Percentiles rank a stretch among this genome's conserved stretches.
Evolutionary conservation across 2,113 vertebrate species (phyloP).

Genomic region (Sclerurus mexicanus): DNA sequence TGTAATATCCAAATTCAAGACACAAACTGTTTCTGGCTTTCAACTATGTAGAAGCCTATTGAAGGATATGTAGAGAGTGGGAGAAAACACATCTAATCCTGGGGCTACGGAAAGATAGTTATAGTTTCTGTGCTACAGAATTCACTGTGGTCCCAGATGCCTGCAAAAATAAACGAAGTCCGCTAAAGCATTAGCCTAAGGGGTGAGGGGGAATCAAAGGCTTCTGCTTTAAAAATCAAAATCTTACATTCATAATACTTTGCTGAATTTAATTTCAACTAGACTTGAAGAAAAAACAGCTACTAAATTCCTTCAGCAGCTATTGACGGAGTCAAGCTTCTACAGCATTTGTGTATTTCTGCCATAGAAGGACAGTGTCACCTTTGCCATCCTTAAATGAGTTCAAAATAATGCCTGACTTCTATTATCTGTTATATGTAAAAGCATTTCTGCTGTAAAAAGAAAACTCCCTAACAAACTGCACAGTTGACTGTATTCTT

Average conservation of each 20-base stretch:
- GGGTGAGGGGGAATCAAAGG: background rate
- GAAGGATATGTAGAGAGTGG: background rate
- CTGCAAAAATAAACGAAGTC: constrained; percentile 7
- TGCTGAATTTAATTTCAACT: background rate
- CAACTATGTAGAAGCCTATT: background rate
- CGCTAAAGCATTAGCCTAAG: background rate
- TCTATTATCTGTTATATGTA: background rate
- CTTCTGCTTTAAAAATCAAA: constrained; percentile 12
- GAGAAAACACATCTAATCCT: constrained; percentile 23
- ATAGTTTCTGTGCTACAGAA: background rate
- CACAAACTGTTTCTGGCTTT: background rate
- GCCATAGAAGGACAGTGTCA: background rate
- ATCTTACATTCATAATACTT: constrained; percentile 1
- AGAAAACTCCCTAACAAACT: background rate
- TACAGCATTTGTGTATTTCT: background rate
- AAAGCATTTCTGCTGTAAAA: background rate
- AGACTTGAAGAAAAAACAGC: background rate
- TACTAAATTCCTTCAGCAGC: constrained; percentile 13
- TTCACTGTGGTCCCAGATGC: background rate
- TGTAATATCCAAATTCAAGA: background rate
- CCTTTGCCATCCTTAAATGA: background rate
- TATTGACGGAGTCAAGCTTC: constrained; percentile 8
- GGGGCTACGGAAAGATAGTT: background rate
- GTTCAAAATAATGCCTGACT: constrained; percentile 28
- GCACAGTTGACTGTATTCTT: background rate